phyloP scores from a whole-genome alignment of 1,140 invertebrate species.

The Hestina assimilis region DNA sequence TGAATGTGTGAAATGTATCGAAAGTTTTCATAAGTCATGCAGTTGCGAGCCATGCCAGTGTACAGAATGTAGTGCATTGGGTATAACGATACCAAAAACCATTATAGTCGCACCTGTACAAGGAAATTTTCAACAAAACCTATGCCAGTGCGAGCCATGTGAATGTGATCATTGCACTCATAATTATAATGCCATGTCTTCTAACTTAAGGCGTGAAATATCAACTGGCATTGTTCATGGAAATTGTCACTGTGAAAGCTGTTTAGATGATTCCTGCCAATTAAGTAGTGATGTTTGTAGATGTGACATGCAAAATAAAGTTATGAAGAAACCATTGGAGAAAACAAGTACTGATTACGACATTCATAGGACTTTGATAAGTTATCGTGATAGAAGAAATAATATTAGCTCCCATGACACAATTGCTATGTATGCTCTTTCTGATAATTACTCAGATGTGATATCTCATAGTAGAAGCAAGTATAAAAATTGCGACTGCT shows the following conservation, averaged over 20 bases:
- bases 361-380: constrained; percentile 26
- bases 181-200: constrained; percentile 23
- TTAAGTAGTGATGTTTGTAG: constrained; percentile 28
- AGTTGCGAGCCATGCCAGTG: constrained; percentile 44
- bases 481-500: constrained; percentile 6
- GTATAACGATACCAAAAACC: constrained; percentile 1
- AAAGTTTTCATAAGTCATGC: constrained; percentile 30
- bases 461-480: constrained; percentile 6
- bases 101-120: constrained; percentile 33
- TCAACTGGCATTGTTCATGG: constrained; percentile 31
- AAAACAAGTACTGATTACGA: constrained; percentile 41
- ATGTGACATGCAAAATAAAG: constrained; percentile 32
- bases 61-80: constrained; percentile 29
- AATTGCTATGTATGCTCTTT: constrained; percentile 17
- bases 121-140: constrained; percentile 21
- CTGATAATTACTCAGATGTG: constrained; percentile 6
- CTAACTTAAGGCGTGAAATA: constrained; percentile 34
- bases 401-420: constrained; percentile 9
- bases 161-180: constrained; percentile 45
- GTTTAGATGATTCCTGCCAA: constrained; percentile 33
- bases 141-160: constrained; percentile 47
- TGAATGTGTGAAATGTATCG: constrained; percentile 37
- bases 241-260: constrained; percentile 39
- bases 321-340: constrained; percentile 39
- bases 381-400: not conserved